Evolutionary conservation across 1,140 invertebrate genomes (phyloP).

Genomic region (Oryzaephilus surinamensis): DNA sequence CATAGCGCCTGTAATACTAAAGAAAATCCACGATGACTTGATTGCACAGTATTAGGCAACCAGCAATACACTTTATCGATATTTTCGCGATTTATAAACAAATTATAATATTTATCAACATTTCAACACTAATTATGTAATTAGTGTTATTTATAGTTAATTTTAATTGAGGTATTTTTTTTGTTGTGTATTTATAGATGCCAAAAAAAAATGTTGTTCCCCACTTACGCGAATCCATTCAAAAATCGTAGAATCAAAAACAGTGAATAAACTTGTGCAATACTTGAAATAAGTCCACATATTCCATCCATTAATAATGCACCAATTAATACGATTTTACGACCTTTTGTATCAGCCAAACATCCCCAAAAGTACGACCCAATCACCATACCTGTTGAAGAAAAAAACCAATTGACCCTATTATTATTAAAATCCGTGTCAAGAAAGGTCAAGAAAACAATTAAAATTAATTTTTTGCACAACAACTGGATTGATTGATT

Average conservation of each 20-base stretch:
- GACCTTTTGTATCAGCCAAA: slow-evolving; percentile 70
- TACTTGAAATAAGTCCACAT: slow-evolving; percentile 60
- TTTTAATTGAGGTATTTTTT: not conserved
- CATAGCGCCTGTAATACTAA: slow-evolving; percentile 63
- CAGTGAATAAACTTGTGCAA: slow-evolving; percentile 62
- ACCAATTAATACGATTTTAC: slow-evolving; percentile 62
- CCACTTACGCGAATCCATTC: slow-evolving; percentile 78
- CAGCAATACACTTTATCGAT: not conserved
- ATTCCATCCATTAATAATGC: slow-evolving; percentile 68
- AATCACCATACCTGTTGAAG: slow-evolving; percentile 73
- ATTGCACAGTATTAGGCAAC: not conserved
- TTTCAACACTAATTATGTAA: too few relatives aligned
- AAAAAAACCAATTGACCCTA: not conserved
- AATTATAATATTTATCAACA: too few relatives aligned
- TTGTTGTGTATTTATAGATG: not conserved
- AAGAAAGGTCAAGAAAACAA: too few relatives aligned
- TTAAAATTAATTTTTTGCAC: too few relatives aligned
- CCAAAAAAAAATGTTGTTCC: too few relatives aligned
- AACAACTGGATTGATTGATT: too few relatives aligned
- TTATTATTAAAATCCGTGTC: too few relatives aligned
- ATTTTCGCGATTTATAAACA: too few relatives aligned
- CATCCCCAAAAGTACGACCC: slow-evolving; percentile 86
- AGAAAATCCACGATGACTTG: too few relatives aligned
- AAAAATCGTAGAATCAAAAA: slow-evolving; percentile 69
- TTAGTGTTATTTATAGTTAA: not conserved